These are phyloP conservation scores for Hozukius guyotensis DNA, from an alignment of 2,797 vertebrate species.

Conservation along the genomic window DNA sequence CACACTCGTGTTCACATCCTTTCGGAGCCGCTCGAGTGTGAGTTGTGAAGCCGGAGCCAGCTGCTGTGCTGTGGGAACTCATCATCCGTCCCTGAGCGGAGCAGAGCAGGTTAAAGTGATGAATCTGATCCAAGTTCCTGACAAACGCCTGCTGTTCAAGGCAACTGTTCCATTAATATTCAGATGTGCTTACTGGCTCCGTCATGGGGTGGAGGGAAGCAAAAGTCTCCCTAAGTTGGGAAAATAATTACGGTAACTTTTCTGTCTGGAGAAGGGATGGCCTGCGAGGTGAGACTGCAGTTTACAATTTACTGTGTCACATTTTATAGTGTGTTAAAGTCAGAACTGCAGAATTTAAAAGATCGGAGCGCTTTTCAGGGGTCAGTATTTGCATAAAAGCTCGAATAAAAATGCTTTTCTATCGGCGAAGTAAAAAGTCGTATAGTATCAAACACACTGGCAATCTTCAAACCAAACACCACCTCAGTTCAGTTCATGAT, in stretches of 20 bases:
- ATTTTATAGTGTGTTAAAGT: constrained; percentile 14
- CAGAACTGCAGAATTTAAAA: constrained; percentile 1
- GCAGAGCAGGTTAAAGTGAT: constrained; percentile 75
- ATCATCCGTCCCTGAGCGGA: constrained; percentile 61
- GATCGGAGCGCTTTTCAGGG: background rate
- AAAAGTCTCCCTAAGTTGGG: constrained; percentile 52
- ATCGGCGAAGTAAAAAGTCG: background rate
- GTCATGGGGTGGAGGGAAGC: constrained; percentile 17
- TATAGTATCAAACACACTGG: background rate
- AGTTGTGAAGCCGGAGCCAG: constrained; percentile 48
- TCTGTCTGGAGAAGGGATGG: background rate
- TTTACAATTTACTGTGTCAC: constrained; percentile 20
- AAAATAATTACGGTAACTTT: constrained; percentile 69
- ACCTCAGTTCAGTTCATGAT: constrained; percentile 9
- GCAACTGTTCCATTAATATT: constrained; percentile 81
- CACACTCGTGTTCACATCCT: constrained; percentile 1
- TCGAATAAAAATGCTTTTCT: background rate
- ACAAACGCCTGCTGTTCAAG: constrained; percentile 81
- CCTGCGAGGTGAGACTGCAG: background rate
- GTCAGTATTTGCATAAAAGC: constrained; percentile 13
- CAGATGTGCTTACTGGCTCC: constrained; percentile 60
- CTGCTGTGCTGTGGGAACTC: constrained; percentile 67
- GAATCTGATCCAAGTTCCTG: constrained; percentile 77
- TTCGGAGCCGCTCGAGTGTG: constrained; percentile 19
- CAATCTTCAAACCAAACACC: constrained; percentile 6